phyloP scores from a whole-genome alignment of 2,888 invertebrate genomes.

The Latheticus oryzae region DNA sequence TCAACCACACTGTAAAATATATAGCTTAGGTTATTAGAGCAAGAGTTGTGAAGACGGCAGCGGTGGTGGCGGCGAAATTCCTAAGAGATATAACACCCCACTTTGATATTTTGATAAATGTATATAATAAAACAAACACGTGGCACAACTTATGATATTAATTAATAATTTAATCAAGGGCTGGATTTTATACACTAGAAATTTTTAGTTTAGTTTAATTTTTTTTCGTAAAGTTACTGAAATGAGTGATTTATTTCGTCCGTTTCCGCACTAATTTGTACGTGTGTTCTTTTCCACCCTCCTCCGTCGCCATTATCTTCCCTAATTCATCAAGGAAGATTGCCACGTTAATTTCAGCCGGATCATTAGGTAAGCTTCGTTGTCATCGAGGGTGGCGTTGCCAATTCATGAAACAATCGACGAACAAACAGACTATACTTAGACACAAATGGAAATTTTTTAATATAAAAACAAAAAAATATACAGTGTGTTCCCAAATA shows the following conservation, averaged over 20 bases:
- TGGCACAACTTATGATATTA: constrained; percentile 32
- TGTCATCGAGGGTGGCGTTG: constrained; percentile 51
- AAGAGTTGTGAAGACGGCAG: constrained; percentile 22
- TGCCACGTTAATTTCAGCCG: constrained; percentile 58
- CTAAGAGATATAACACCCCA: constrained; percentile 44
- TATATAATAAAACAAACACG: constrained; percentile 46
- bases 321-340: constrained; percentile 58
- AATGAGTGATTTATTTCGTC: constrained; percentile 24
- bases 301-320: constrained; percentile 46
- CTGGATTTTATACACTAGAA: too few species aligned
- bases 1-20: constrained; percentile 49
- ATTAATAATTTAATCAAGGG: too few species aligned
- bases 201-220: too few species aligned
- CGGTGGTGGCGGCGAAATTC: constrained; percentile 43
- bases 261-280: constrained; percentile 37
- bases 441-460: neutral
- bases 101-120: constrained; percentile 53
- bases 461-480: neutral
- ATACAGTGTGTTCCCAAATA: too few species aligned
- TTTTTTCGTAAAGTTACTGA: too few species aligned
- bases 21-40: constrained; percentile 49
- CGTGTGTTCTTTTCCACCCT: constrained; percentile 33
- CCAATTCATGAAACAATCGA: constrained; percentile 30
- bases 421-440: constrained; percentile 21
- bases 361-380: constrained; percentile 59